A percentile compares a stretch with the other conserved stretches of the same genome.
phyloP scores from a whole-genome alignment of 2,888 invertebrate genomes.

The Agonopterix arenella region DNA sequence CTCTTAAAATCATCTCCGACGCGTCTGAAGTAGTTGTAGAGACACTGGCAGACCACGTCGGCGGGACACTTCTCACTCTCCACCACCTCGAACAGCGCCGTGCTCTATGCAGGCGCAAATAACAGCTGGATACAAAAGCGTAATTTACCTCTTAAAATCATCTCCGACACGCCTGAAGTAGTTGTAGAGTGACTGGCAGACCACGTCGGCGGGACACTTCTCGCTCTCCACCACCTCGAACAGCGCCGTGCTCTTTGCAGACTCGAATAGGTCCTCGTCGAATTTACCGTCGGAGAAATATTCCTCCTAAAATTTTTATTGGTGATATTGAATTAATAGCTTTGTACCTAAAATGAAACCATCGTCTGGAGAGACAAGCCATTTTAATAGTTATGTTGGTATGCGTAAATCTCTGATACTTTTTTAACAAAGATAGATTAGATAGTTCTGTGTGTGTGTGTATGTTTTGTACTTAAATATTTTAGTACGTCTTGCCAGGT shows the following conservation, averaged over 20 bases:
- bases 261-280: constrained; percentile 85
- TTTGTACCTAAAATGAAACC: no score
- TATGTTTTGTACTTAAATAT: no score
- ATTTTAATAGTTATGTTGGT: no score
- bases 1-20: constrained; percentile 82
- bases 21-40: constrained; percentile 81
- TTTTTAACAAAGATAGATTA: no score
- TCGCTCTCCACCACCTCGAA: constrained; percentile 90
- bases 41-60: constrained; percentile 82
- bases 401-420: no score
- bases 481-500: no score
- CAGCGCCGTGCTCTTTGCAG: constrained; percentile 90
- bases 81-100: constrained; percentile 91
- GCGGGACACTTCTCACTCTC: constrained; percentile 88
- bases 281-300: constrained; percentile 80
- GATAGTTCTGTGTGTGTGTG: no score
- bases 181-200: constrained; percentile 82
- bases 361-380: no score
- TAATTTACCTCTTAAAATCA: constrained; percentile 79
- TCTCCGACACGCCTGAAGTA: constrained; percentile 82
- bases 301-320: constrained; percentile 61
- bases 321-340: not conserved
- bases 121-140: no score
- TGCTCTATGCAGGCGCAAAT: constrained; percentile 86
- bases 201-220: constrained; percentile 85